Percentiles rank a stretch among this genome's conserved stretches.
Conservation (phyloP, 1,140 invertebrate species). For the Andrena cerasifolii region DNA sequence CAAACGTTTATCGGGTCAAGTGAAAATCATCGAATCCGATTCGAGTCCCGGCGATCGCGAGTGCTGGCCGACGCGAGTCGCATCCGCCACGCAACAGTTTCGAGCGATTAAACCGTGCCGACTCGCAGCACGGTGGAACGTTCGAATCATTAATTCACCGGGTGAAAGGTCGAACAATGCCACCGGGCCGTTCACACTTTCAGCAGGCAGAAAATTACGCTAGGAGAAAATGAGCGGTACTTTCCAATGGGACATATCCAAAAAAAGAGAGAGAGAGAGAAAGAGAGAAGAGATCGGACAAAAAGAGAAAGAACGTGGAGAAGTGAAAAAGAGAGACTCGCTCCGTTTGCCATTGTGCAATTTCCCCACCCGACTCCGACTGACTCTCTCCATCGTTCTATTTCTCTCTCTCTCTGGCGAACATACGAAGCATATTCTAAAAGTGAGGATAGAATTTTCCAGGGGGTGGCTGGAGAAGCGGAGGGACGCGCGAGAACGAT, state of each 20-base stretch:
- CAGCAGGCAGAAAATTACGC: conserved; percentile 30
- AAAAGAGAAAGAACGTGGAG: conserved; percentile 15
- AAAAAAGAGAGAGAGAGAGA: not conserved
- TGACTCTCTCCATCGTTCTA: too few relatives aligned
- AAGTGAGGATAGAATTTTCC: conserved; percentile 19
- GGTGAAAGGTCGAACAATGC: conserved; percentile 22
- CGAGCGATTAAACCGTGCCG: conserved; percentile 17
- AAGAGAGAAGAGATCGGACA: not conserved
- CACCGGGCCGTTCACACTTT: conserved; percentile 10
- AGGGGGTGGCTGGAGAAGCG: too few relatives aligned
- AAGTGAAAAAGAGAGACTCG: conserved; percentile 21
- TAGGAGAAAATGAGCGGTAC: conserved; percentile 21
- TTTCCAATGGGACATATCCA: conserved; percentile 17
- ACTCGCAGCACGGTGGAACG: not conserved
- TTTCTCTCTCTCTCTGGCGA: not conserved
- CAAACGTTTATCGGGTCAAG: conserved; percentile 14
- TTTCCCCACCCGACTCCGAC: conserved; percentile 10
- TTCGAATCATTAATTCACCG: conserved; percentile 31
- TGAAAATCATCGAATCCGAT: conserved; percentile 34
- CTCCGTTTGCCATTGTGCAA: not conserved
- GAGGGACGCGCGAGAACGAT: too few relatives aligned
- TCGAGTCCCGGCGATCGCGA: not conserved
- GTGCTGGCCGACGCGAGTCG: not conserved
- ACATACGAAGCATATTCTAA: not conserved
- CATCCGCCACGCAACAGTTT: conserved; percentile 20